Conservation (phyloP, 2,888 invertebrate genomes). For the Heliconius aoede region DNA sequence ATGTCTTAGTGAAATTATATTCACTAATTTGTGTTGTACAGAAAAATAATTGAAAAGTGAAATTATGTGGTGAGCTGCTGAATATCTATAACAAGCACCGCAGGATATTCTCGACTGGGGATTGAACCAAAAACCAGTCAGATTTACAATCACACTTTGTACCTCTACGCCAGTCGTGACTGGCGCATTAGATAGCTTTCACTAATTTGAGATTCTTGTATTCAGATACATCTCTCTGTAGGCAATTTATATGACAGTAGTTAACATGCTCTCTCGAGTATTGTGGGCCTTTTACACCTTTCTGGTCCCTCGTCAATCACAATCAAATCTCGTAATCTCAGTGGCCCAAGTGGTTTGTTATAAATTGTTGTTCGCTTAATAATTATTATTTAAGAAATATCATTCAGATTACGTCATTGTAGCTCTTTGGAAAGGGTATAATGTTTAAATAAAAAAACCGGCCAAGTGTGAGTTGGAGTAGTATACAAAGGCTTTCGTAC, state of each 20-base stretch:
- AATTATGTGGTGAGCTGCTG: slow-evolving; percentile 7
- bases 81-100: too few species aligned
- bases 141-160: too few species aligned
- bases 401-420: background rate
- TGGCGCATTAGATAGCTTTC: background rate
- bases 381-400: slow-evolving; percentile 13
- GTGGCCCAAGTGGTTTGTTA: slow-evolving; percentile 28
- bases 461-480: too few species aligned
- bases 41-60: slow-evolving; percentile 26
- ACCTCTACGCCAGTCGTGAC: too few species aligned
- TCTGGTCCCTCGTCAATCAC: slow-evolving; percentile 45
- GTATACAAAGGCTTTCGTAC: too few species aligned
- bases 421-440: background rate
- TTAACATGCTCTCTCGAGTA: slow-evolving; percentile 37
- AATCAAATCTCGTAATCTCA: slow-evolving; percentile 40
- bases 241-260: slow-evolving; percentile 37
- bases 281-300: slow-evolving; percentile 33
- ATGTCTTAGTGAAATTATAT: slow-evolving; percentile 36
- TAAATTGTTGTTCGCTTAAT: slow-evolving; percentile 8
- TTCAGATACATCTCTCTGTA: background rate
- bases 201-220: slow-evolving; percentile 2
- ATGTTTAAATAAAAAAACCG: too few species aligned
- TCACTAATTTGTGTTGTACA: slow-evolving; percentile 34
- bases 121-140: too few species aligned
- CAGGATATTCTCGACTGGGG: too few species aligned